These are phyloP conservation scores for Neoascia interrupta DNA, from an alignment of 2,888 invertebrate species.

Conservation along the genomic window DNA sequence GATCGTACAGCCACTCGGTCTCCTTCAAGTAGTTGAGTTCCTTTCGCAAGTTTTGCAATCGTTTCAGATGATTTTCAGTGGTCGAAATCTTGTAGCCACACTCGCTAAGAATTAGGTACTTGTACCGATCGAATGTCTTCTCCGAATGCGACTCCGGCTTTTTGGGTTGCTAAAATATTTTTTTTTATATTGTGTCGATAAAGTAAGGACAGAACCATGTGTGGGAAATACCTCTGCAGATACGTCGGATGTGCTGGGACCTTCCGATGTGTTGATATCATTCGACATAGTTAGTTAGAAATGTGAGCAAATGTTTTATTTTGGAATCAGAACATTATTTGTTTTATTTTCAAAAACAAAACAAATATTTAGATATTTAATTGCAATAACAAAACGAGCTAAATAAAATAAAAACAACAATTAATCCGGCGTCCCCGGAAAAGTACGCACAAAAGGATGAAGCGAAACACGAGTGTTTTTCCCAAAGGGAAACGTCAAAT, in stretches of 20 bases:
- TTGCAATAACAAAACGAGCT: no score
- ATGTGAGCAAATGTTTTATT: no score
- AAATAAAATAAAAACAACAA: no score
- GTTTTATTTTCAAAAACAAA: no score
- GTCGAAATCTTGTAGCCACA: conserved; percentile 80
- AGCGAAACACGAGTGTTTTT: no score
- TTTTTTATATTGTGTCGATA: neutral
- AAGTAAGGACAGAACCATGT: no score
- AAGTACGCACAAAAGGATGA: no score
- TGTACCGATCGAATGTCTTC: conserved; percentile 74
- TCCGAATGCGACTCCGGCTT: conserved; percentile 67
- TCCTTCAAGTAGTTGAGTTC: conserved; percentile 88
- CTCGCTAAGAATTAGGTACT: conserved; percentile 74
- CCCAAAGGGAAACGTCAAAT: no score
- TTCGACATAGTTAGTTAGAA: conserved; percentile 47
- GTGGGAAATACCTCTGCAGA: conserved; percentile 39
- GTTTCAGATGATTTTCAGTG: conserved; percentile 86
- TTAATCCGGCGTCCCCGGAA: no score
- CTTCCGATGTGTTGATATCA: conserved; percentile 58
- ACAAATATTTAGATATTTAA: no score
- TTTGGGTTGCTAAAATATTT: conserved; percentile 11
- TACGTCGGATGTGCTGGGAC: conserved; percentile 52
- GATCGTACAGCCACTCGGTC: conserved; percentile 90
- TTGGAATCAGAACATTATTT: no score
- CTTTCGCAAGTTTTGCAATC: conserved; percentile 86